These are phyloP conservation scores for Heteromyza rotundicornis DNA, from an alignment of 2,888 invertebrate genomes.

Conservation along the genomic window DNA sequence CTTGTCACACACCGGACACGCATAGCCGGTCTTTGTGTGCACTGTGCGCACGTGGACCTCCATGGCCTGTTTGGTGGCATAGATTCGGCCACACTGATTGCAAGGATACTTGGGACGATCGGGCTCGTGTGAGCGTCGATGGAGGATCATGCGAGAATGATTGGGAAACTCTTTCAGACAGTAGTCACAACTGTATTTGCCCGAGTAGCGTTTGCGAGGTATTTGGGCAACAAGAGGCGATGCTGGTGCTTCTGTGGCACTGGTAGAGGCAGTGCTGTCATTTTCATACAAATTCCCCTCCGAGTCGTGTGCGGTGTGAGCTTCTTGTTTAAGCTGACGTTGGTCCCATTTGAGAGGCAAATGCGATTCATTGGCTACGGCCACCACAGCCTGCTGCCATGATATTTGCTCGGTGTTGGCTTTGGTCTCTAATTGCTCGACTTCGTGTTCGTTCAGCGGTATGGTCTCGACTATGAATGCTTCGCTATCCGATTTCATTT, in stretches of 20 bases:
- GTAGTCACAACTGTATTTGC: conserved; percentile 33
- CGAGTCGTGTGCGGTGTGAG: background rate
- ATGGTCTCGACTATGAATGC: conserved; percentile 20
- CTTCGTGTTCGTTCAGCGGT: background rate
- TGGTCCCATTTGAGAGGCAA: conserved; percentile 23
- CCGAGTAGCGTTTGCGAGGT: conserved; percentile 28
- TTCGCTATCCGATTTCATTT: conserved; percentile 20
- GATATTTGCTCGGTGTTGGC: background rate
- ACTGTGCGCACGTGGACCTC: conserved; percentile 41
- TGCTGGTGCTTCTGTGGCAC: background rate
- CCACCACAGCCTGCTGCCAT: conserved; percentile 34
- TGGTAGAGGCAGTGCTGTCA: background rate
- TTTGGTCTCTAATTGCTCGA: background rate
- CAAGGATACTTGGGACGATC: conserved; percentile 36
- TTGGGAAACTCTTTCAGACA: conserved; percentile 36
- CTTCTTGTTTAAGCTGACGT: background rate
- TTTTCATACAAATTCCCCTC: background rate
- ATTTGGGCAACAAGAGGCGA: no score
- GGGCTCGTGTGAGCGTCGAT: conserved; percentile 36
- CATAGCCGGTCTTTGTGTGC: conserved; percentile 37
- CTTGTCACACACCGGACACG: conserved; percentile 43
- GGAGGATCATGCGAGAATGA: conserved; percentile 37
- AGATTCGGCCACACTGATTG: conserved; percentile 34
- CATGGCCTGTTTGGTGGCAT: conserved; percentile 45
- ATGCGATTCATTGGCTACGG: conserved; percentile 33